phyloP scores from a whole-genome alignment of 2,888 invertebrate species.

The Meloe dianella region DNA sequence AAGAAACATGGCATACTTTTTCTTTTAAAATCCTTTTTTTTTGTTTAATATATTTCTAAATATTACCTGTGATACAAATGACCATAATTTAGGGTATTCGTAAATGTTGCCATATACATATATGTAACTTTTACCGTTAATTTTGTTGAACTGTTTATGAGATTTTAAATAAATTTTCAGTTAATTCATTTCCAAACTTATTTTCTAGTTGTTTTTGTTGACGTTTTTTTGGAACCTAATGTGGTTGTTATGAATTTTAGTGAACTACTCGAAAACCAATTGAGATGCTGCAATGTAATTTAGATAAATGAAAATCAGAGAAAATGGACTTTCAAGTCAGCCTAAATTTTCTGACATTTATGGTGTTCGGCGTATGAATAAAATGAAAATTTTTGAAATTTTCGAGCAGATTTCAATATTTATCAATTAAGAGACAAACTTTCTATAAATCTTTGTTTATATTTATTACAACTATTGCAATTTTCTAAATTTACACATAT shows the following conservation, averaged over 20 bases:
- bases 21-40: neutral
- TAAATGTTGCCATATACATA: neutral
- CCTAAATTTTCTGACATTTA: no score
- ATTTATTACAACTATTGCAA: neutral
- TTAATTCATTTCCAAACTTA: no score
- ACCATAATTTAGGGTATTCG: neutral
- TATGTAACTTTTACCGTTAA: neutral
- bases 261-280: no score
- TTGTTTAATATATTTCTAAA: neutral
- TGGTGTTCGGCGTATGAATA: no score
- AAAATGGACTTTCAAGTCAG: no score
- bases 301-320: no score
- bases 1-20: neutral
- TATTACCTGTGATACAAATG: neutral
- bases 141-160: neutral
- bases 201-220: neutral
- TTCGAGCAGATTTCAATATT: no score
- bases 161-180: no score
- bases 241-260: no score
- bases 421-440: neutral
- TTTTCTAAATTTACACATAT: slow-evolving; percentile 5
- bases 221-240: no score
- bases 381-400: no score
- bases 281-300: no score
- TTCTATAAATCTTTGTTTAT: neutral